Conservation (phyloP, 1,140 invertebrate genomes). For the Drosophila guanche region DNA sequence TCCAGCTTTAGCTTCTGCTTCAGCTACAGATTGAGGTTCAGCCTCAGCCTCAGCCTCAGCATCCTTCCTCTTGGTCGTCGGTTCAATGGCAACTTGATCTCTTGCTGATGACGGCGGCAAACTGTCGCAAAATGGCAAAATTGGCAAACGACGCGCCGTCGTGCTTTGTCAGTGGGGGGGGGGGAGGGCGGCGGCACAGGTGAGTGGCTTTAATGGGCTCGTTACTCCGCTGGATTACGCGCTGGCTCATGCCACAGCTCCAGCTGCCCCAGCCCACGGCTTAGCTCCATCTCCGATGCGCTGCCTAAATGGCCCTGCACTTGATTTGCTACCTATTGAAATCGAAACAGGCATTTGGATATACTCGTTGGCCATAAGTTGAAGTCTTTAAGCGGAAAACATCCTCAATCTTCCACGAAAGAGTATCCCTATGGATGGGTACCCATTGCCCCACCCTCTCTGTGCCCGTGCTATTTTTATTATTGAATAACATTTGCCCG, state of each 20-base stretch:
- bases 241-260: not conserved
- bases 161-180: constrained; percentile 12
- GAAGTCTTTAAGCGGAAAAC: not conserved
- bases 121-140: constrained; percentile 69
- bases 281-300: not conserved
- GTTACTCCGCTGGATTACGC: constrained; percentile 54
- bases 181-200: constrained; percentile 42
- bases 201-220: constrained; percentile 77
- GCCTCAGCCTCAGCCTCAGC: no score
- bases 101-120: constrained; percentile 74
- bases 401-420: not conserved
- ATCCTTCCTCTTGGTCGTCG: constrained; percentile 6
- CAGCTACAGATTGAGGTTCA: no score
- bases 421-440: no score
- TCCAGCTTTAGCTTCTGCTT: not conserved
- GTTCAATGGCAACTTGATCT: constrained; percentile 78
- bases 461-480: constrained; percentile 66
- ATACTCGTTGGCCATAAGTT: not conserved
- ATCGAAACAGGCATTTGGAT: constrained; percentile 60
- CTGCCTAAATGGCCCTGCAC: constrained; percentile 56
- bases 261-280: not conserved
- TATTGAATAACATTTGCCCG: constrained; percentile 75
- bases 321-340: constrained; percentile 79
- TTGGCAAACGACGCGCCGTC: constrained; percentile 52
- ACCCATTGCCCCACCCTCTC: not conserved